A percentile compares a stretch with the other conserved stretches of the same genome.
Conservation (phyloP, 2,888 invertebrate genomes). For the Caenorhabditis angaria region DNA sequence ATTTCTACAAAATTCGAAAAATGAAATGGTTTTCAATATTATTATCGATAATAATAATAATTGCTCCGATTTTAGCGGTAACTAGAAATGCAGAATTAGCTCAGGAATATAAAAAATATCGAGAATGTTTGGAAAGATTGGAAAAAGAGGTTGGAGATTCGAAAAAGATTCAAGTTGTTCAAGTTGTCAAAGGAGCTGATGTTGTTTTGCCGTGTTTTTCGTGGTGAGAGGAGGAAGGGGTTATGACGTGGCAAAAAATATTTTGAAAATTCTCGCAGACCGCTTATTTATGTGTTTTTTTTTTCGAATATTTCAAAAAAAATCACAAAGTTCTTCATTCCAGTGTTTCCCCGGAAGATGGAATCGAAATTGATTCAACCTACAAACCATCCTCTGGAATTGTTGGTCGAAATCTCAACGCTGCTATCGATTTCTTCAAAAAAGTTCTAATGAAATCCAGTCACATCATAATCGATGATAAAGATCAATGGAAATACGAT, state of each 20-base stretch:
- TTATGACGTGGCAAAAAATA: too few species aligned
- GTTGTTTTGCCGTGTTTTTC: neutral
- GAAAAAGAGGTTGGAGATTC: neutral
- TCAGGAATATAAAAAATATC: neutral
- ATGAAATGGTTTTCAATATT: too few species aligned
- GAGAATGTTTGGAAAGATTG: neutral
- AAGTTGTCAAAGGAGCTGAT: neutral
- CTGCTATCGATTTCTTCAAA: constrained; percentile 47
- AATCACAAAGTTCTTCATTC: constrained; percentile 3
- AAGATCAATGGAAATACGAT: constrained; percentile 46
- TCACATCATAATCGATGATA: constrained; percentile 28
- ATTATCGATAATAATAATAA: too few species aligned
- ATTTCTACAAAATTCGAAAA: too few species aligned
- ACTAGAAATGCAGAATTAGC: neutral
- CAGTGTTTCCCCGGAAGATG: constrained; percentile 54
- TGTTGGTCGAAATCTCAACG: constrained; percentile 38
- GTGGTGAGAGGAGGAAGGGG: neutral
- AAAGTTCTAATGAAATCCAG: constrained; percentile 31
- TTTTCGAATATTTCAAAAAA: neutral
- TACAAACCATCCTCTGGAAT: constrained; percentile 51
- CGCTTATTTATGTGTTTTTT: too few species aligned
- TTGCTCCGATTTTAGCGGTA: too few species aligned
- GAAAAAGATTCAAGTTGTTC: neutral
- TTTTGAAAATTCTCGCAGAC: too few species aligned
- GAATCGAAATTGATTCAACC: constrained; percentile 48